Base-by-base conservation (phyloP, 1,140 invertebrate species). In the Lepidurus packardi region DNA sequence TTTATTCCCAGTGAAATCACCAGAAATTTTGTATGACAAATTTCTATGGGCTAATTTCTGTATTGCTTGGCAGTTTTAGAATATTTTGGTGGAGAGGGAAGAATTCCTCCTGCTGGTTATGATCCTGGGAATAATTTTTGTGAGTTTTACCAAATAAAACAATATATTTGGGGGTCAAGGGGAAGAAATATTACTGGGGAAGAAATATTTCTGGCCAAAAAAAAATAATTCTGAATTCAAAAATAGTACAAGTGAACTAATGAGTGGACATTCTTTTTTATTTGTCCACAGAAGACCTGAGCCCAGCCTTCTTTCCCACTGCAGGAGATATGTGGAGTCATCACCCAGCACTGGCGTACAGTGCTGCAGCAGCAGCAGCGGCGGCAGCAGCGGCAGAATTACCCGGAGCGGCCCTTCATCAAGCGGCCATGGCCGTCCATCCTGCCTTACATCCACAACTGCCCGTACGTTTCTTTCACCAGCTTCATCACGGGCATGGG, bases 391-490 rank as follows among this genome's bases (percentile, higher is more conserved):
- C 92, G 73, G 89, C 91, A 76, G 88, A 96, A 81, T 94, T 95
- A 85, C 94, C 95, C 86, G 91, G 92, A 81, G 92, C 92, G 77
- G 81, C 81, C 47, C 78, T 53, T 44, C 76, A 77, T 11, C 44
- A 45, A 65, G 76, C 76, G 8, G 76, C 76, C 6, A 24, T 77
- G 76, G 84, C 85, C 78, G 93, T 97, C 82, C 95, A 97, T 88
- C 95, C 95, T 84, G 95, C 95, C 85, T 92, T 97, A 86, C 94
- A 97, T 89, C 94, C 95, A 86, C 95, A 98, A 91, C 93, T 97
- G 88, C 94, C 94, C 85, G 93, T 95, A 88, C 92, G 93, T 89
- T 94, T 93, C 88, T 95, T 94, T 91, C 93, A 79, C 77, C 82
- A 79, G 75, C 81, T 81, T 47, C 80, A 81, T 47, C 74, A 74